Conservation (phyloP, 2,113 vertebrate species). For the Ailurus styani region DNA sequence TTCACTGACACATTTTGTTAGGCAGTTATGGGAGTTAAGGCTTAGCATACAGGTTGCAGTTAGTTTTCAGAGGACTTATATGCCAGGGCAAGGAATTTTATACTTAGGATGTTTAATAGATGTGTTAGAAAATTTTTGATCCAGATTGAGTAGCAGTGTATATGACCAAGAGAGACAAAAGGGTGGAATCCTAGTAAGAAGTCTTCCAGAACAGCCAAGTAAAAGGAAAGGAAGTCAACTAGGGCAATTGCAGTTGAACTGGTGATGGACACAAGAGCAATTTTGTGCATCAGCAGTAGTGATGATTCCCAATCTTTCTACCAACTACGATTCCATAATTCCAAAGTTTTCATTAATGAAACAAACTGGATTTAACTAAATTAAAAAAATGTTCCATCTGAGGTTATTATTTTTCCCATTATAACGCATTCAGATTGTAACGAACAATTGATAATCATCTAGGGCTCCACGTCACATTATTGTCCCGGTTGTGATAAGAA, state of each 20-base stretch:
- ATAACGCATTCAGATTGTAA: not conserved
- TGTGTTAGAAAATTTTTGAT: not conserved
- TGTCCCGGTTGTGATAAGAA: not conserved
- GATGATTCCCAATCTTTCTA: not conserved
- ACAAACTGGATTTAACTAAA: not conserved
- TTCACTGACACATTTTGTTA: not conserved
- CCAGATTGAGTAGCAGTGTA: not conserved
- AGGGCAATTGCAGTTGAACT: not conserved
- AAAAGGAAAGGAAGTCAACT: not conserved
- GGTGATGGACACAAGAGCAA: not conserved
- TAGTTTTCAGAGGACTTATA: not conserved
- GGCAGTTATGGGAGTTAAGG: not conserved
- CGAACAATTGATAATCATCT: not conserved
- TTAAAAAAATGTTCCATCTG: not conserved
- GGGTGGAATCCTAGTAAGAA: not conserved
- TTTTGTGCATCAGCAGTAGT: not conserved
- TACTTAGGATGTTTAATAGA: not conserved
- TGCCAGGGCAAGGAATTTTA: not conserved
- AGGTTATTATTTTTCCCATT: constrained; percentile 21
- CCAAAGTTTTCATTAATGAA: not conserved
- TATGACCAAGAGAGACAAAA: not conserved
- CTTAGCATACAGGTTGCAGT: not conserved
- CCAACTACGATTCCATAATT: not conserved
- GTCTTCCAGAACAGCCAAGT: not conserved
- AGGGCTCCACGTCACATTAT: not conserved